A percentile compares a stretch with the other conserved stretches of the same genome.
Evolutionary conservation across 2,113 vertebrate genomes (phyloP).

Genomic region (Leucopsar rothschildi): DNA sequence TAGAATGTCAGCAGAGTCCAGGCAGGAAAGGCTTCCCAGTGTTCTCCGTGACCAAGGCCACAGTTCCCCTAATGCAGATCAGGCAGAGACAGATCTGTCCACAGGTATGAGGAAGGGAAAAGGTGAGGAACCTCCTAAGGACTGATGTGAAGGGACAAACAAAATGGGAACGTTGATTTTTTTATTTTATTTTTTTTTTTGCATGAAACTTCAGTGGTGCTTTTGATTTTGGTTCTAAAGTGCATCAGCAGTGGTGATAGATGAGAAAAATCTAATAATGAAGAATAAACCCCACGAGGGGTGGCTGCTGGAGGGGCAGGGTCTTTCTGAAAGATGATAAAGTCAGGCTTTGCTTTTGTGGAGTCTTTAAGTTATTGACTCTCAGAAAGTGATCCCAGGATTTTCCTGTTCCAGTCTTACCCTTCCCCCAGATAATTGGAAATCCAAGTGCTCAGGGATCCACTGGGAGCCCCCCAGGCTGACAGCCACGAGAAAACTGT

Average conservation of each 20-base stretch:
- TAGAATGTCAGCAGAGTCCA: conserved; percentile 74
- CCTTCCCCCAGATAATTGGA: background rate
- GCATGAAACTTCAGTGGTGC: background rate
- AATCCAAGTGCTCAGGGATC: background rate
- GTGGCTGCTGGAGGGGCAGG: background rate
- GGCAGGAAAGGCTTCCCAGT: conserved; percentile 78
- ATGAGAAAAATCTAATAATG: background rate
- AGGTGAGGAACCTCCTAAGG: conserved; percentile 69
- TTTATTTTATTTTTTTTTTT: background rate
- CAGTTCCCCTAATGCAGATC: conserved; percentile 74
- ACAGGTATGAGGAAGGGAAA: conserved; percentile 74
- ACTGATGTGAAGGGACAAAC: conserved; percentile 22
- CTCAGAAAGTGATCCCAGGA: background rate
- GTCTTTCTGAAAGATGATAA: background rate
- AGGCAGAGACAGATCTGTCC: conserved; percentile 75
- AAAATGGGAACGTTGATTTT: background rate
- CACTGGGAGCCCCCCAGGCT: background rate
- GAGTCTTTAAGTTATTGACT: background rate
- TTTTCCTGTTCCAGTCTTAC: too few relatives aligned
- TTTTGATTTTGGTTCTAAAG: background rate
- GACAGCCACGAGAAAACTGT: background rate
- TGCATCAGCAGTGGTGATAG: background rate
- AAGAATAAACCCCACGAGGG: background rate
- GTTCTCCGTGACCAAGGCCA: conserved; percentile 68
- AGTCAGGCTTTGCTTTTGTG: background rate